These are phyloP conservation scores for Toxotes lorentzi DNA, from an alignment of 2,797 vertebrate genomes.

Conservation along the genomic window DNA sequence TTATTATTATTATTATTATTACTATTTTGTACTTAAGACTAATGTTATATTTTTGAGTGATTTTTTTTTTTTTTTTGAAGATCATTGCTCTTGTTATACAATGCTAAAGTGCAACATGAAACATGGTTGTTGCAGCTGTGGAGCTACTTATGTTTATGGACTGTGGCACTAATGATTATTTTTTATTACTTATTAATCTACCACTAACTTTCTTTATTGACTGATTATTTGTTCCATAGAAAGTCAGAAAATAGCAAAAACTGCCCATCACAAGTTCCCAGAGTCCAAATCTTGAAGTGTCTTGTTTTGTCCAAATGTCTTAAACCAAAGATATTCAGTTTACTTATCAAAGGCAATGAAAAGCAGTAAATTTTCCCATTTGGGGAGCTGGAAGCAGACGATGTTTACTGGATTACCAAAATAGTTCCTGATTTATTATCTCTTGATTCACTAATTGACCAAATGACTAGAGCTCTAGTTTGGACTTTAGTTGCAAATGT, in stretches of 20 bases:
- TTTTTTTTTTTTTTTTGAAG: neutral
- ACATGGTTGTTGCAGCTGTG: neutral
- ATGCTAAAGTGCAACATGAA: neutral
- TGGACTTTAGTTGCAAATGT: conserved; percentile 1
- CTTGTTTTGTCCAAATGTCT: neutral
- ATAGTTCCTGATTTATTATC: neutral
- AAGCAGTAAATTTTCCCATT: neutral
- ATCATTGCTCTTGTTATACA: neutral
- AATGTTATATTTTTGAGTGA: neutral
- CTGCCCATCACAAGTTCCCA: neutral
- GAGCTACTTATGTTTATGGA: neutral
- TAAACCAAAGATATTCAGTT: neutral
- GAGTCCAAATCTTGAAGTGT: neutral
- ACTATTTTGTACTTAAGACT: neutral
- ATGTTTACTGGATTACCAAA: neutral
- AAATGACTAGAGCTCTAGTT: conserved; percentile 1
- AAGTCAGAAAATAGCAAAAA: neutral
- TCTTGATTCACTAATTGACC: neutral
- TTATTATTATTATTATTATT: no score
- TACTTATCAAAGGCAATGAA: neutral
- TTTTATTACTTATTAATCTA: neutral
- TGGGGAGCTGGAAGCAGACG: neutral
- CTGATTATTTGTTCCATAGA: neutral
- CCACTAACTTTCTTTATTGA: neutral
- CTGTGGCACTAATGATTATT: neutral